These are phyloP conservation scores for Orchestes rusci DNA, from an alignment of 2,888 invertebrate genomes.

Conservation along the genomic window DNA sequence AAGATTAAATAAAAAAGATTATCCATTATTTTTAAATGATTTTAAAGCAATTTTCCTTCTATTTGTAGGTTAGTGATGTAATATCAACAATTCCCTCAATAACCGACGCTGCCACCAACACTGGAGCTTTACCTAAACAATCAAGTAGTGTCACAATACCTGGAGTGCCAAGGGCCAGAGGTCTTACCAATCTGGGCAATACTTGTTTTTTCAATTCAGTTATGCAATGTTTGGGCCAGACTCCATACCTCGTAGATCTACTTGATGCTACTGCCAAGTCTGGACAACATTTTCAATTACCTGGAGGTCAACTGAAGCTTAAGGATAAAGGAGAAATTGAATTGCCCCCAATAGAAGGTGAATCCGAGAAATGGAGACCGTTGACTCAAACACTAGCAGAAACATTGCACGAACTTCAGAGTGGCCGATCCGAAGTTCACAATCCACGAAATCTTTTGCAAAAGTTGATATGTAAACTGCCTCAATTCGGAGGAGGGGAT, in stretches of 20 bases:
- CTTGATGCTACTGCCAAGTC: constrained; percentile 61
- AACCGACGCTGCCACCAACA: constrained; percentile 21
- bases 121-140: constrained; percentile 28
- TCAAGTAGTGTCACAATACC: neutral
- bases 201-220: constrained; percentile 98
- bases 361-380: constrained; percentile 60
- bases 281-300: constrained; percentile 63
- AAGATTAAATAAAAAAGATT: too few relatives aligned
- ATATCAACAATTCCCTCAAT: too few relatives aligned
- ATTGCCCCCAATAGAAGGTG: constrained; percentile 36
- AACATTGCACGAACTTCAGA: constrained; percentile 61
- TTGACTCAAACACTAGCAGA: constrained; percentile 62
- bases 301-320: constrained; percentile 61
- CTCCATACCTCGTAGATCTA: constrained; percentile 64
- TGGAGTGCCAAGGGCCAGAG: constrained; percentile 57
- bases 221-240: constrained; percentile 85
- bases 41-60: too few relatives aligned
- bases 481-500: constrained; percentile 86
- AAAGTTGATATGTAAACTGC: constrained; percentile 59
- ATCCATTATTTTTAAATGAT: too few relatives aligned
- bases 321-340: constrained; percentile 31
- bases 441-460: constrained; percentile 58
- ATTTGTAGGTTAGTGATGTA: too few relatives aligned
- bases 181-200: constrained; percentile 69
- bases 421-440: constrained; percentile 56